These are phyloP conservation scores for Myiopsitta monachus DNA, from an alignment of 2,113 vertebrate genomes.

Conservation along the genomic window DNA sequence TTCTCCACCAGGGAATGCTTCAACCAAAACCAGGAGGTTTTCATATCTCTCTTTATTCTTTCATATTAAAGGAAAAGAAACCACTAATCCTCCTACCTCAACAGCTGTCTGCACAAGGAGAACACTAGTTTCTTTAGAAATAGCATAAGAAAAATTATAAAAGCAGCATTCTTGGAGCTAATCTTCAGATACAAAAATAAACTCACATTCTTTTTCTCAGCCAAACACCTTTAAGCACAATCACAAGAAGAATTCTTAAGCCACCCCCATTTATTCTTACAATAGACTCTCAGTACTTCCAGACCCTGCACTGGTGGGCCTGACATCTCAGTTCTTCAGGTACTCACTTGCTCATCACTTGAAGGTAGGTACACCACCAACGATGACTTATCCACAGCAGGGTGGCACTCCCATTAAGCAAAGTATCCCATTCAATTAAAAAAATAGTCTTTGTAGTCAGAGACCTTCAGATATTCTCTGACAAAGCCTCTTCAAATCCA, in stretches of 20 bases:
- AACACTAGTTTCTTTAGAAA: not conserved
- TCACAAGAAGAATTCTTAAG: not conserved
- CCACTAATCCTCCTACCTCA: not conserved
- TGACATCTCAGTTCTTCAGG: not conserved
- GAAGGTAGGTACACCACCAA: not conserved
- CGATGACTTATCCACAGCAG: not conserved
- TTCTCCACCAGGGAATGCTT: not conserved
- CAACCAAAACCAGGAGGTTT: not conserved
- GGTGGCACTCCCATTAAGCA: not conserved
- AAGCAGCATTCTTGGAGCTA: not conserved
- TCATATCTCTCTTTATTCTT: not conserved
- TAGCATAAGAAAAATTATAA: not conserved
- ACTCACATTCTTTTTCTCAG: not conserved
- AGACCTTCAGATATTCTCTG: not conserved
- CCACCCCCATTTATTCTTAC: not conserved
- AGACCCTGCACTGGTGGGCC: fast-evolving
- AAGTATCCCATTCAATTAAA: not conserved
- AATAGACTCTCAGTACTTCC: not conserved
- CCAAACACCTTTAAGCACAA: not conserved
- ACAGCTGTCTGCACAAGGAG: not conserved
- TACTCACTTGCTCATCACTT: not conserved
- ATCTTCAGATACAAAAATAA: not conserved
- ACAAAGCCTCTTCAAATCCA: not conserved
- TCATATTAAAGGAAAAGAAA: not conserved
- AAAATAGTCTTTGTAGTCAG: not conserved